Percentiles rank a stretch among this genome's conserved stretches.
phyloP scores from a whole-genome alignment of 2,888 invertebrate species.

The Callinectes sapidus region DNA sequence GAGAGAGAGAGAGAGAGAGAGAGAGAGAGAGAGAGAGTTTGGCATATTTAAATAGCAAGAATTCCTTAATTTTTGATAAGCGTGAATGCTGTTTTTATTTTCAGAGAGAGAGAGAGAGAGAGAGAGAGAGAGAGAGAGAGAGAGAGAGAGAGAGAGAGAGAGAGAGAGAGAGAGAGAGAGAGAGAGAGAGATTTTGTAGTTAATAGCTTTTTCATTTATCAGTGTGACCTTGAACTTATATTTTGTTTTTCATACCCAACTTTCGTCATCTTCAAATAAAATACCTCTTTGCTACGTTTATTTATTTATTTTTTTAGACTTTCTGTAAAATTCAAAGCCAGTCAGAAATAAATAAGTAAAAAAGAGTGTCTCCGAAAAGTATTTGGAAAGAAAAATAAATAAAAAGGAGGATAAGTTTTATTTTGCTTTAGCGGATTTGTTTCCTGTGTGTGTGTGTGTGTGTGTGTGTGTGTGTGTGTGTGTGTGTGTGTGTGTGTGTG shows the following conservation, averaged over 20 bases:
- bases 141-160: slow-evolving; percentile 1
- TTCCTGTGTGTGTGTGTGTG: neutral
- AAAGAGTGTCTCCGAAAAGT: neutral
- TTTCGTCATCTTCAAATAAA: too few relatives aligned
- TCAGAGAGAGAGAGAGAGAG: neutral
- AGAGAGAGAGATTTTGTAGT: neutral
- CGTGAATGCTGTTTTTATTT: too few relatives aligned
- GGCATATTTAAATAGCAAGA: neutral
- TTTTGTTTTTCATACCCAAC: too few relatives aligned
- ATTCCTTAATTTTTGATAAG: too few relatives aligned
- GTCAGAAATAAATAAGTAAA: neutral
- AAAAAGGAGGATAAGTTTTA: neutral
- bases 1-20: neutral
- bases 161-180: slow-evolving; percentile 1
- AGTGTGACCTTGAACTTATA: too few relatives aligned
- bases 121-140: slow-evolving; percentile 1
- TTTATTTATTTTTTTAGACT: too few relatives aligned
- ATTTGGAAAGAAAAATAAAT: neutral
- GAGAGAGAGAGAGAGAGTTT: neutral
- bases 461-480: slow-evolving; percentile 46
- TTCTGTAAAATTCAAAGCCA: neutral
- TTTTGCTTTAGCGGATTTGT: too few relatives aligned
- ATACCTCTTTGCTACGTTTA: too few relatives aligned
- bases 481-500: slow-evolving; percentile 42
- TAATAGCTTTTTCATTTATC: neutral